Evolutionary conservation across 2,797 vertebrate genomes (phyloP).

Genomic region (Myoxocephalus aenaeus): DNA sequence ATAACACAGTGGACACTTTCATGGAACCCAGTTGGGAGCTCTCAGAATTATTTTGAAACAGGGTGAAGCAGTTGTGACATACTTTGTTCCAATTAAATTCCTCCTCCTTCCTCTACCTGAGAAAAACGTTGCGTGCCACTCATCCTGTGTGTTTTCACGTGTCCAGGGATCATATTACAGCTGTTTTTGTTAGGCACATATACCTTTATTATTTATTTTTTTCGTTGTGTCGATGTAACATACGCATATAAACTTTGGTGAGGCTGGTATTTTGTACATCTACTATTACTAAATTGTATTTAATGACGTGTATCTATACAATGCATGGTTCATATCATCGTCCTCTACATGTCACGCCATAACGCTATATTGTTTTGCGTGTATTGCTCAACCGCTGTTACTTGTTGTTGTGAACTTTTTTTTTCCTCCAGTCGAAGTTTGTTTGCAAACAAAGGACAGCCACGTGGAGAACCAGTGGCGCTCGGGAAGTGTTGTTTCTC

Average conservation of each 20-base stretch:
- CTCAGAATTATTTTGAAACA: conserved; percentile 65
- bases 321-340: neutral
- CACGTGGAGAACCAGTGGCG: conserved; percentile 76
- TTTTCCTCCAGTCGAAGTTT: conserved; percentile 63
- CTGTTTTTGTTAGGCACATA: neutral
- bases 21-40: conserved; percentile 26
- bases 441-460: conserved; percentile 88
- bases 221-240: neutral
- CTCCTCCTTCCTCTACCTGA: conserved; percentile 47
- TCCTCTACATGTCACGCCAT: neutral
- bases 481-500: conserved; percentile 76
- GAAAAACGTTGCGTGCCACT: conserved; percentile 13
- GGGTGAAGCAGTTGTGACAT: conserved; percentile 59
- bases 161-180: conserved; percentile 21
- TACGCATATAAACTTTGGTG: neutral
- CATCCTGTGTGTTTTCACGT: conserved; percentile 41
- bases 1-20: conserved; percentile 8
- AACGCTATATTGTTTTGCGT: neutral
- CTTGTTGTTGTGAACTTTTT: conserved; percentile 32
- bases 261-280: neutral
- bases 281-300: neutral
- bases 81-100: conserved; percentile 51
- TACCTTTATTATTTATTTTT: neutral
- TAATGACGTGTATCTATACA: rapidly evolving
- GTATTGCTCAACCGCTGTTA: conserved; percentile 11